Base-by-base conservation (phyloP, 2,888 invertebrate species). In the Steinernema carpocapsae region DNA sequence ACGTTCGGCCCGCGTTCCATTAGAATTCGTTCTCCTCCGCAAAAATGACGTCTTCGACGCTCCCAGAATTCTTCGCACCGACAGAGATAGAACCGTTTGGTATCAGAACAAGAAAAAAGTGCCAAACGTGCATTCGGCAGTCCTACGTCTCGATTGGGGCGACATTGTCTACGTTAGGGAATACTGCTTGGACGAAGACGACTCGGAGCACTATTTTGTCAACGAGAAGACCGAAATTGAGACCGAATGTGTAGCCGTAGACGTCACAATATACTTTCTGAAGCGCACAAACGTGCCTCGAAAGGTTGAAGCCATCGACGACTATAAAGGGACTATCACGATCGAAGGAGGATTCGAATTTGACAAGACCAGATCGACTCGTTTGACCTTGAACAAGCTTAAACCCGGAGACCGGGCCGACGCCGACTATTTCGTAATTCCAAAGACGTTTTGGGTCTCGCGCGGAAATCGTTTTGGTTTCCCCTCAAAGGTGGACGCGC, bases 71-170 rank as follows among this genome's bases (percentile, higher is more conserved):
- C 26, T 56, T 22, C 22, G 26, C 12, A 56, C 56, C 22, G 12
- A 6, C 24, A 3, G 4, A 3, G 2, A 10, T 14, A 43, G 43
- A 7, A 43, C 43, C 10, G 43, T 14, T 43, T 43, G 43, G 56
- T 56, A n/a, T 56, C 56, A 22, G 12, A 12, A 56, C 14, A 26
- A 24, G 26, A 10, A 56, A 26, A 26, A 26, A 3, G 56, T 4
- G 24, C 26, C 22, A 3, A 26, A 12, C 56, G 26, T 7, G 24
- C 22, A 56, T 26, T 26, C 22, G 22, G 51, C 51, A 19, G 51
- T 51, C 6, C 6, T n/a, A 6, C 51, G 51, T 6, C 56, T 56
- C 24, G 56, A 56, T 19, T 56, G 56, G 56, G 56, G 56, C 56
- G 56, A 56, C 56, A 7, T 12, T 14, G 56, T 56, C 26, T 4